These are phyloP conservation scores for Chironomus tepperi DNA, from an alignment of 1,140 invertebrate species.

Conservation along the genomic window DNA sequence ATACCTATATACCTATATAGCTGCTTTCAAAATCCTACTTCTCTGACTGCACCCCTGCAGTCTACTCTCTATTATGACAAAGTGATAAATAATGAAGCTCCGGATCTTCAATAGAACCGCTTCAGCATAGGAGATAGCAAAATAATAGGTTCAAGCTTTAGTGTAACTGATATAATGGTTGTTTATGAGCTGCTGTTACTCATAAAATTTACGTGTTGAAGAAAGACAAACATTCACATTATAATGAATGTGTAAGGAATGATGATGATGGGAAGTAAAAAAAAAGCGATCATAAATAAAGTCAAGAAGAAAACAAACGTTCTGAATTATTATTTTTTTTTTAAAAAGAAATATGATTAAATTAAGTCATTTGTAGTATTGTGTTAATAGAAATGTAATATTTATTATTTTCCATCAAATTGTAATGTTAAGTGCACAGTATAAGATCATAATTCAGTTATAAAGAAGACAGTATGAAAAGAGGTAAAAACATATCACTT, in stretches of 20 bases:
- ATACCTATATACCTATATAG: too few relatives aligned
- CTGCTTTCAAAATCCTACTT: too few relatives aligned
- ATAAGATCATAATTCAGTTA: too few relatives aligned
- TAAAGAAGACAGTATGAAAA: too few relatives aligned
- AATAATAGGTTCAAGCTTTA: not conserved
- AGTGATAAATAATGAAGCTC: too few relatives aligned
- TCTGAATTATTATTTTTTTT: not conserved
- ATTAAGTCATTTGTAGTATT: not conserved
- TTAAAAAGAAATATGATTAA: not conserved
- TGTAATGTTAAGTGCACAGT: too few relatives aligned
- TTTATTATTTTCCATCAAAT: not conserved
- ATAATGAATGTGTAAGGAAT: too few relatives aligned
- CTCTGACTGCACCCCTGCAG: too few relatives aligned
- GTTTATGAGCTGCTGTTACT: not conserved
- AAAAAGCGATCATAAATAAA: not conserved
- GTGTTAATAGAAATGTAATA: constrained; percentile 8
- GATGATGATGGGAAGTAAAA: not conserved
- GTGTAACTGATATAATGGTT: not conserved
- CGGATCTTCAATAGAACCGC: too few relatives aligned
- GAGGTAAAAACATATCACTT: not conserved
- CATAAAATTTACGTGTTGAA: not conserved
- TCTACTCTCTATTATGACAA: too few relatives aligned
- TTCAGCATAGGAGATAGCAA: too few relatives aligned
- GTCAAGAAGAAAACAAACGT: not conserved
- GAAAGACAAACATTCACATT: too few relatives aligned